A percentile compares a stretch with the other conserved stretches of the same genome.
Evolutionary conservation across 2,113 vertebrate genomes (phyloP).

Genomic region (Stictonetta naevosa): DNA sequence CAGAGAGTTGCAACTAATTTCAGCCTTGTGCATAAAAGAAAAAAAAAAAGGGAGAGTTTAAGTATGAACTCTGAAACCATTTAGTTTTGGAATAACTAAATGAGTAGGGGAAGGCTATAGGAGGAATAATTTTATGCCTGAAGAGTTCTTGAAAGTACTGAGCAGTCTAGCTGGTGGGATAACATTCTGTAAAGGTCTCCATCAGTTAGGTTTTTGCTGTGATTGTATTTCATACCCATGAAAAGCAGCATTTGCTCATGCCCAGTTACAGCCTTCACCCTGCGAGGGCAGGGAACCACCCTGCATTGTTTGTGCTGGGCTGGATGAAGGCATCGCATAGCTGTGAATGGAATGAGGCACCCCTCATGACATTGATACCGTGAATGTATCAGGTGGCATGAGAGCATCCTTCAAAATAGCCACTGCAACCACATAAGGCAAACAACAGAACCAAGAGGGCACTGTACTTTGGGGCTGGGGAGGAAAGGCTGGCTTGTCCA

Average conservation of each 20-base stretch:
- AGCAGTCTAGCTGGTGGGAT: neutral
- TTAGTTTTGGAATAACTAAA: neutral
- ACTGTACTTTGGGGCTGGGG: neutral
- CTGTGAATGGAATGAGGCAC: neutral
- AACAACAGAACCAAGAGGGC: neutral
- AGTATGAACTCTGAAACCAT: neutral
- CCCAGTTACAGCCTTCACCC: neutral
- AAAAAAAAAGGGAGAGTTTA: too few species aligned
- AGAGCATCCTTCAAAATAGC: neutral
- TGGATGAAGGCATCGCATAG: neutral
- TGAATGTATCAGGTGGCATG: neutral
- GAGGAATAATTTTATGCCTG: neutral
- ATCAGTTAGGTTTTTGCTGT: neutral
- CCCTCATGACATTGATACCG: fast-evolving
- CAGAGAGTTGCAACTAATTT: fast-evolving
- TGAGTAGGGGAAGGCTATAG: neutral
- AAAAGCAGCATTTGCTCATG: neutral
- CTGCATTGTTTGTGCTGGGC: neutral
- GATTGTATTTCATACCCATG: fast-evolving
- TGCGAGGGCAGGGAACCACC: neutral
- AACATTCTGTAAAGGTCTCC: neutral
- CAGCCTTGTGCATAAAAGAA: fast-evolving
- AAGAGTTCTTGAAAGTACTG: neutral
- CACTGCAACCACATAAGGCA: neutral
- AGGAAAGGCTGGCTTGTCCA: neutral